A percentile compares a stretch with the other conserved stretches of the same genome.
These are phyloP conservation scores for Garra rufa DNA, from an alignment of 2,113 vertebrate genomes.

Conservation along the genomic window DNA sequence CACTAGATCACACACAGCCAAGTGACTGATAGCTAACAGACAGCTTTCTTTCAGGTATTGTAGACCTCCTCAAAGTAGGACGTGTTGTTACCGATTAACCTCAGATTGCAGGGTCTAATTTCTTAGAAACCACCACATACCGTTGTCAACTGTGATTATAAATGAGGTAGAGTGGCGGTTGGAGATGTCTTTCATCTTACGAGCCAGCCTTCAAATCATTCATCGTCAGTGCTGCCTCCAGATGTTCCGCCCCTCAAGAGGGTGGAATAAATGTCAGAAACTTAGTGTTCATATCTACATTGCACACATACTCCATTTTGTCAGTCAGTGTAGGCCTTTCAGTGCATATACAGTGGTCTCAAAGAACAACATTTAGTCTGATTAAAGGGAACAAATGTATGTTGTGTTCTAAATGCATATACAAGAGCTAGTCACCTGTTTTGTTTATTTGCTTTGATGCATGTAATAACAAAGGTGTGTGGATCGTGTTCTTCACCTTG, in stretches of 20 bases:
- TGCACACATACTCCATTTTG: neutral
- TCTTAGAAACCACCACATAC: neutral
- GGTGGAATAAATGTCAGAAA: neutral
- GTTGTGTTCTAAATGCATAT: neutral
- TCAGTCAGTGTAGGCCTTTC: neutral
- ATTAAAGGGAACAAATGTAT: neutral
- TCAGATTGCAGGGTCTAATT: conserved; percentile 1
- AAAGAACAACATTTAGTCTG: conserved; percentile 1
- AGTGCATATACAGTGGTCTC: neutral
- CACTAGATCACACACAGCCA: neutral
- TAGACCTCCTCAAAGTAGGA: neutral
- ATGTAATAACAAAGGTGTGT: neutral
- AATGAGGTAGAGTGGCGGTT: neutral
- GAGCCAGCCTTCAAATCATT: conserved; percentile 15
- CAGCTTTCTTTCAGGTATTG: conserved; percentile 3
- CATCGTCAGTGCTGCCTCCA: neutral
- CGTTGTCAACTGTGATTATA: conserved; percentile 21
- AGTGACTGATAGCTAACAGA: neutral
- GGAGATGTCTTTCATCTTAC: conserved; percentile 20
- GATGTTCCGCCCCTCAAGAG: neutral
- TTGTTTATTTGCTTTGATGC: neutral
- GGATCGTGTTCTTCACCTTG: neutral
- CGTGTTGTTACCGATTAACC: neutral
- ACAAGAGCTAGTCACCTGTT: neutral
- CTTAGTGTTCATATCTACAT: neutral